These are phyloP conservation scores for Hyles vespertilio DNA, from an alignment of 1,140 invertebrate genomes.

Conservation along the genomic window DNA sequence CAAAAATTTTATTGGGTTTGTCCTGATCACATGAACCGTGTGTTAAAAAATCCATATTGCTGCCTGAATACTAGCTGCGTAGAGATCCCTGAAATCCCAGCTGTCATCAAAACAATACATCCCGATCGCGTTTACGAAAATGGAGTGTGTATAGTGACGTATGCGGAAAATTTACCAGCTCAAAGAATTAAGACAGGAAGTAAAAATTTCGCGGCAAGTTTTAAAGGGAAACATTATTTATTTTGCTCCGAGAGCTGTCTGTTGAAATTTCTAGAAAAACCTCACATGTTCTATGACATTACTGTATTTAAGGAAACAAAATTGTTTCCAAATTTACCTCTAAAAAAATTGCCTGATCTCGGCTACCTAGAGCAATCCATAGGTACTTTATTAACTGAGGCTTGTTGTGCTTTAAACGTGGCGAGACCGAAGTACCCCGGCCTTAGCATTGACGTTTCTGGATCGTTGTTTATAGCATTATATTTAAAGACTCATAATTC, in stretches of 20 bases:
- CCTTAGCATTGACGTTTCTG: conserved; percentile 64
- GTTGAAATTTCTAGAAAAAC: conserved; percentile 66
- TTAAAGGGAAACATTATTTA: conserved; percentile 69
- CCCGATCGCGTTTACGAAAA: conserved; percentile 57
- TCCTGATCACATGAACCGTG: conserved; percentile 61
- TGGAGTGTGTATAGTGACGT: conserved; percentile 78
- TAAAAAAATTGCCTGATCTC: conserved; percentile 70
- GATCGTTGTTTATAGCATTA: conserved; percentile 71
- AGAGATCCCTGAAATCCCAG: conserved; percentile 71
- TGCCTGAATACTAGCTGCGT: conserved; percentile 50
- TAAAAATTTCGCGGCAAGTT: conserved; percentile 54
- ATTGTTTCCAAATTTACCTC: conserved; percentile 52
- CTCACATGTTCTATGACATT: conserved; percentile 62
- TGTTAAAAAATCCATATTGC: conserved; percentile 54
- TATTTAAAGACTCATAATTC: conserved; percentile 76
- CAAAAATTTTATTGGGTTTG: conserved; percentile 78
- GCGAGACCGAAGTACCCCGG: conserved; percentile 77
- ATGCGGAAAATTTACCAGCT: conserved; percentile 69
- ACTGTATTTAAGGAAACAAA: conserved; percentile 58
- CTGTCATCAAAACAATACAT: conserved; percentile 52
- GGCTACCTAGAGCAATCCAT: conserved; percentile 78
- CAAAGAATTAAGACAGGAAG: conserved; percentile 64
- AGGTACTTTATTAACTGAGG: conserved; percentile 68
- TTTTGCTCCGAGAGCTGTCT: conserved; percentile 74
- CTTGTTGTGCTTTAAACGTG: conserved; percentile 65